These are phyloP conservation scores for Palythoa grandiflora DNA, from an alignment of 92 coral and sea anemone species.

Conservation along the genomic window DNA sequence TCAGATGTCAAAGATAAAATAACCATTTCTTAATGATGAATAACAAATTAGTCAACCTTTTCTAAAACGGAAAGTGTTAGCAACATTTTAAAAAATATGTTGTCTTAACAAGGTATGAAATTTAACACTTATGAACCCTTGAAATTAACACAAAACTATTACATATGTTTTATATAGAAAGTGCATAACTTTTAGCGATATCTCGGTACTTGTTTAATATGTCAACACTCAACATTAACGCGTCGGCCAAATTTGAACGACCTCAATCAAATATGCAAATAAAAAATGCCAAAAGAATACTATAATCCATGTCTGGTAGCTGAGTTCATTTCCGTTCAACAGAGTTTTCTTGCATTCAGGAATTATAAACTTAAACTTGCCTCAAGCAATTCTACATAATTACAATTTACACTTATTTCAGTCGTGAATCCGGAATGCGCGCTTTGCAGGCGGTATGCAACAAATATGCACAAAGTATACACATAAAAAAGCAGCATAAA, in stretches of 20 bases:
- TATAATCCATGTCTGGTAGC: not conserved
- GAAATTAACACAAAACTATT: not conserved
- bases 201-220: not conserved
- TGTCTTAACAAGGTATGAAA: slow-evolving; percentile 32
- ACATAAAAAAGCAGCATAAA: not conserved
- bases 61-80: slow-evolving; percentile 12
- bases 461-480: not conserved
- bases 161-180: not conserved
- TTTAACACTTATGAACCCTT: not conserved
- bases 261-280: slow-evolving; percentile 1
- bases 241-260: not conserved
- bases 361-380: not conserved
- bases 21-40: not conserved
- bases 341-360: not conserved
- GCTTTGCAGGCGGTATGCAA: not conserved
- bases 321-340: not conserved
- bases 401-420: not conserved
- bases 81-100: slow-evolving; percentile 13
- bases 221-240: not conserved
- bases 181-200: not conserved
- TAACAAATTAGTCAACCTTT: not conserved
- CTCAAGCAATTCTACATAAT: not conserved
- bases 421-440: not conserved
- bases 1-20: slow-evolving; percentile 2
- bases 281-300: not conserved